These are phyloP conservation scores for Phylloscopus trochilus DNA, from an alignment of 2,113 vertebrate genomes.

Conservation along the genomic window DNA sequence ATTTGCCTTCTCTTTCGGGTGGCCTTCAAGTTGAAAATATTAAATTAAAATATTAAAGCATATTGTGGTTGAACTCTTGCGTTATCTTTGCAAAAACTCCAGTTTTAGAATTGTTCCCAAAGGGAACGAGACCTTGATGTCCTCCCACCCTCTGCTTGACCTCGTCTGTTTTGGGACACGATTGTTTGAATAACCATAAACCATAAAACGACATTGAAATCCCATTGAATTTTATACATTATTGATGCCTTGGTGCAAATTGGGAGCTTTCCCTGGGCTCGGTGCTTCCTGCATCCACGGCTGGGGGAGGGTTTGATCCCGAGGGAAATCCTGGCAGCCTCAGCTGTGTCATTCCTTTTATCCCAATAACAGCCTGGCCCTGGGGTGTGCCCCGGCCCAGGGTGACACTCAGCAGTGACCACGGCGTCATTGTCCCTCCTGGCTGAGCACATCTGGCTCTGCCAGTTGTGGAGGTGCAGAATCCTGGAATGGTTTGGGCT, in stretches of 20 bases:
- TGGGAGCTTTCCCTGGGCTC: not conserved
- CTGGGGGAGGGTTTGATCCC: not conserved
- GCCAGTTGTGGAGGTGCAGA: not conserved
- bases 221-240: not conserved
- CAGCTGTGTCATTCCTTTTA: not conserved
- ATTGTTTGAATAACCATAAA: not conserved
- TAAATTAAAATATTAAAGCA: not conserved
- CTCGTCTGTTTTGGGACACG: not conserved
- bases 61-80: not conserved
- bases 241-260: not conserved
- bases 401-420: not conserved
- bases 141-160: not conserved
- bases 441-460: not conserved
- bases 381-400: not conserved
- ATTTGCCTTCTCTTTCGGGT: not conserved
- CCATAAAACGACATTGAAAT: not conserved
- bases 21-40: not conserved
- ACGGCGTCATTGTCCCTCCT: not conserved
- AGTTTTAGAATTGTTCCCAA: not conserved
- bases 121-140: not conserved
- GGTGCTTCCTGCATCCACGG: not conserved
- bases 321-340: not conserved
- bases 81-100: not conserved
- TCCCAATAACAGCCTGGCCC: rapidly evolving
- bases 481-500: not conserved